Base-by-base conservation (phyloP, 2,888 invertebrate species). In the Alsophila aescularia region DNA sequence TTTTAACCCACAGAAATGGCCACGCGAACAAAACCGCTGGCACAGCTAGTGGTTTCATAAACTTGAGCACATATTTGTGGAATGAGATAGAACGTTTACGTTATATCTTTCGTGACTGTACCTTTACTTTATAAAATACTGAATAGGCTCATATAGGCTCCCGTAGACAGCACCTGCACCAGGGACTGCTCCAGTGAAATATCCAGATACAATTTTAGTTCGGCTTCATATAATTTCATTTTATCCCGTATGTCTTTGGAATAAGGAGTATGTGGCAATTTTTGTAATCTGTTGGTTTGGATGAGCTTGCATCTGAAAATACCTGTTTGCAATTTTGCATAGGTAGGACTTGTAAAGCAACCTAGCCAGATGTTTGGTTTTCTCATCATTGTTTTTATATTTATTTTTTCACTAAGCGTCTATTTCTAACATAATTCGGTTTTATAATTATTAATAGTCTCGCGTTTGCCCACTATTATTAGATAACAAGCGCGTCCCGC, bases 341-440 rank as follows among this genome's bases (percentile, higher is more conserved):
- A 18, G 18, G 18, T 79, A n/a, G n/a, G n/a, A 77, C 77, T 74
- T 74, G 75, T 76, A 80, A 75, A 77, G 71, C 78, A 77, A 70
- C 72, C 68, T 69, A 60, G 75, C 80, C 85, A 85, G 83, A 79
- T 85, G 85, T 72, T 66, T 37, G 53, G 32, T 59, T 79, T 75
- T 58, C 69, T 77, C 53, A 56, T 81, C 75, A 72, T 83, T 41
- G 12, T 21, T 37, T 8, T 40, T 24, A 29, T 24, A 5, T 32
- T 32, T 32, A 32, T 6, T 10, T 29, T 29, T 5, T 8, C n/a
- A 29, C 10, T 9, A 1, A 10, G 10, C 9, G 5, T 27, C 27
- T n/a, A n/a, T n/a, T n/a, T n/a, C n/a, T n/a, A n/a, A n/a, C n/a
- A n/a, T n/a, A n/a, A n/a, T n/a, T n/a, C n/a, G n/a, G n/a, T n/a